Evolutionary conservation across 1,140 invertebrate genomes (phyloP).

Genomic region (Caenorhabditis brenneri): DNA sequence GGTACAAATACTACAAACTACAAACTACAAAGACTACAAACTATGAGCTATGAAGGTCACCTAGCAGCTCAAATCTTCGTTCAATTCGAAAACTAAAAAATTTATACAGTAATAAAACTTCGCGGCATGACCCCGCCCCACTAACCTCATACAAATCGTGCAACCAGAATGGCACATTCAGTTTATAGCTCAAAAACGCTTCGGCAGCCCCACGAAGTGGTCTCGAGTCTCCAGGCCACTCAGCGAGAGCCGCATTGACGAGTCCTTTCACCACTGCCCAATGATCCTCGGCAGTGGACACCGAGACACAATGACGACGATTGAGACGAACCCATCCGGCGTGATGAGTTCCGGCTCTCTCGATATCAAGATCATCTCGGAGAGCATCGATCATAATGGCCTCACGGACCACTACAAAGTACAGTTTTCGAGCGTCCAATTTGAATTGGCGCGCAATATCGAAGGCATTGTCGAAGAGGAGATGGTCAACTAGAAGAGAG

Average conservation of each 20-base stretch:
- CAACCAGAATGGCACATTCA: neutral
- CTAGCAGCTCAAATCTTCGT: too few relatives aligned
- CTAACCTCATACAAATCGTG: neutral
- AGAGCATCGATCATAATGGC: constrained; percentile 11
- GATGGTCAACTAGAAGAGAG: neutral
- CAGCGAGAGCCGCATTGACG: neutral
- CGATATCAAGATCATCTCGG: neutral
- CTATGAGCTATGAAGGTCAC: too few relatives aligned
- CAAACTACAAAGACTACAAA: too few relatives aligned
- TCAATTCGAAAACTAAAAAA: too few relatives aligned
- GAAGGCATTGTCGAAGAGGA: neutral
- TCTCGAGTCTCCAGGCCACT: neutral
- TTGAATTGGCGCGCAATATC: neutral
- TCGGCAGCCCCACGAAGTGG: neutral
- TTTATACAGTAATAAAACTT: too few relatives aligned
- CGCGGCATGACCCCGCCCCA: neutral
- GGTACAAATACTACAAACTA: too few relatives aligned
- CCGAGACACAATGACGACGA: neutral
- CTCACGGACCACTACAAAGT: neutral
- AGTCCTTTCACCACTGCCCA: neutral
- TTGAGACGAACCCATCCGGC: constrained; percentile 11
- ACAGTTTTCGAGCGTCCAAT: neutral
- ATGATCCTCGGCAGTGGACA: neutral
- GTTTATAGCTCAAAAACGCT: neutral
- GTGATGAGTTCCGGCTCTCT: neutral